Base-by-base conservation (phyloP, 1,140 invertebrate species). In the Ridgeia piscesae region DNA sequence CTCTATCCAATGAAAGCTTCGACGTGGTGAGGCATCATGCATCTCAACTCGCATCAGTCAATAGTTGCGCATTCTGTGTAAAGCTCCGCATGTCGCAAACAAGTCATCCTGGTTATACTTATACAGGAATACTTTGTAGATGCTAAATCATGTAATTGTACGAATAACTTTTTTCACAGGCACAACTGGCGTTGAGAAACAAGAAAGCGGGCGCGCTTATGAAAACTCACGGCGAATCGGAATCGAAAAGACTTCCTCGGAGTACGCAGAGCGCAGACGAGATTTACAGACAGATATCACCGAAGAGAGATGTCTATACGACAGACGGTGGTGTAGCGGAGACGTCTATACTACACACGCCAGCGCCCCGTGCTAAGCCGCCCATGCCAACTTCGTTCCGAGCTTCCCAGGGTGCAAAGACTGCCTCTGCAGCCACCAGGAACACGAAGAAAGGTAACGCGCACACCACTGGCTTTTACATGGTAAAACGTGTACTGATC, bases 311-410 rank as follows among this genome's bases (percentile, higher is more conserved):
- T 33, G 48, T 88, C 34, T 58, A 58, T 14, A 77, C 33, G 9
- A 33, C 88, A 34, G 88, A 77, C 58, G 27, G 58, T 6, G 4
- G n/a, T 17, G 89, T 34, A 27, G n/a, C 14, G n/a, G 89, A 58
- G 35, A 89, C n/a, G 50, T 92, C 92, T 34, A 35, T 89, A 58
- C 91, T 92, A 27, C 34, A 92, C 35, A 92, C 92, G 33, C 92
- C 92, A 31, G 92, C 92, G 8, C 92, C 92, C 34, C n/a, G 92
- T 14, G 58, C 42, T 21, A 92, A 35, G 34, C 92, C 92, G 8
- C 92, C 92, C 11, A 34, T 34, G 33, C 92, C 92, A 11, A 48
- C 92, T 34, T 33, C 34, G 21, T 88, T 21, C 42, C 21, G 6
- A 14, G 89, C 33, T 90, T 1, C 89, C 33, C 89, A 90, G 89